Evolutionary conservation across 2,113 vertebrate genomes (phyloP).

Genomic region (Pomatorhinus ruficollis): DNA sequence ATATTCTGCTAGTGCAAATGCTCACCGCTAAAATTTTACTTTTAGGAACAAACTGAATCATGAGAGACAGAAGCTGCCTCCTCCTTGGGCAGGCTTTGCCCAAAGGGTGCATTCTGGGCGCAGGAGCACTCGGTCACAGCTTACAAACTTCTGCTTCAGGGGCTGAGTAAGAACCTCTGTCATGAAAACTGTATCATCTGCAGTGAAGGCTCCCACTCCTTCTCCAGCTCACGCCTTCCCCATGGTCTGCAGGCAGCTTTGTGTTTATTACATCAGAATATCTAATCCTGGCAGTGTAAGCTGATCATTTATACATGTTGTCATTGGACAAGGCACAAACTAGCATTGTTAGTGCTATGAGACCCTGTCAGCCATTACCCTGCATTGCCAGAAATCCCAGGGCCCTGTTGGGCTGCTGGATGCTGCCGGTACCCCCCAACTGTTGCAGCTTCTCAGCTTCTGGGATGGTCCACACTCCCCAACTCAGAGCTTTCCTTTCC

Average conservation of each 20-base stretch:
- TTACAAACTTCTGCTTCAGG: not conserved
- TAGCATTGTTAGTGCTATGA: not conserved
- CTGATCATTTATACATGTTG: not conserved
- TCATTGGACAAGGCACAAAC: slow-evolving; percentile 42
- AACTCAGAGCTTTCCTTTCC: not conserved
- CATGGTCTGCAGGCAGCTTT: not conserved
- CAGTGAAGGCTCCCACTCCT: not conserved
- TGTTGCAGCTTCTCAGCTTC: not conserved
- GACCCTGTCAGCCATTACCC: not conserved
- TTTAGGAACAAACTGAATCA: slow-evolving; percentile 31
- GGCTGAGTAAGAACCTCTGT: not conserved
- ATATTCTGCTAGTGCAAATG: slow-evolving; percentile 61
- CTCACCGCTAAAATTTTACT: slow-evolving; percentile 37
- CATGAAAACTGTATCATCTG: not conserved
- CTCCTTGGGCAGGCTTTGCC: not conserved
- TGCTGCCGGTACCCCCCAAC: not conserved
- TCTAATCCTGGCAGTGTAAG: slow-evolving; percentile 28
- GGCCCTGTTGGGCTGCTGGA: not conserved
- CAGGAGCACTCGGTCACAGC: not conserved
- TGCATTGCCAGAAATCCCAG: not conserved
- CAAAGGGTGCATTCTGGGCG: not conserved
- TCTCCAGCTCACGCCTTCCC: not conserved
- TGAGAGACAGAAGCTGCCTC: not conserved
- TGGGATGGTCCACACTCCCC: not conserved
- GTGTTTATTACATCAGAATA: slow-evolving; percentile 40